Conservation (phyloP, 2,113 vertebrate species). For the Dicrurus megarhynchus region DNA sequence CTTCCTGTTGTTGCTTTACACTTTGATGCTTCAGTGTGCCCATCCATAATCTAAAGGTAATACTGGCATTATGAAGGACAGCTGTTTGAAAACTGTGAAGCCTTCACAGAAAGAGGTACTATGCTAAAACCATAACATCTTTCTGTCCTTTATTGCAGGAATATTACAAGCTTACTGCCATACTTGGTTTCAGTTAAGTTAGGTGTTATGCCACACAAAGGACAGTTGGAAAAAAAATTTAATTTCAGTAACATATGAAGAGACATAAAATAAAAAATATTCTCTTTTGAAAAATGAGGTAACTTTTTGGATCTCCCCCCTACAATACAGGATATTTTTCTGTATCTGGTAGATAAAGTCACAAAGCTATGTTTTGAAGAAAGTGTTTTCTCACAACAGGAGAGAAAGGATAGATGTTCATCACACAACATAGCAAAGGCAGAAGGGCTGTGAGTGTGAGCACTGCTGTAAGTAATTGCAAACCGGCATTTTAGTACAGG, state of each 20-base stretch:
- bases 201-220: neutral
- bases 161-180: neutral
- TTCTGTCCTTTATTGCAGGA: neutral
- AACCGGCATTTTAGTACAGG: neutral
- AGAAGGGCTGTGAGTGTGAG: neutral
- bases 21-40: neutral
- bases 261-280: neutral
- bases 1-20: neutral
- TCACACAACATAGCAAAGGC: neutral
- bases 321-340: neutral
- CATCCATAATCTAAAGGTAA: neutral
- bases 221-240: neutral
- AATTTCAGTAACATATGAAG: neutral
- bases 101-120: neutral
- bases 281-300: neutral
- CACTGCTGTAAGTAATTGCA: slow-evolving; percentile 2
- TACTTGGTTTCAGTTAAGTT: neutral
- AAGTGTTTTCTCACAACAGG: neutral
- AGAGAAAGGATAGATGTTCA: neutral
- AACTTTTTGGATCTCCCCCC: neutral
- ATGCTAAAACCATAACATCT: neutral
- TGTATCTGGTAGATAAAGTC: neutral
- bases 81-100: neutral
- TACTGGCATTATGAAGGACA: neutral
- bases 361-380: neutral